Evolutionary conservation across 2,113 vertebrate species (phyloP).

Genomic region (Trachemys scripta): DNA sequence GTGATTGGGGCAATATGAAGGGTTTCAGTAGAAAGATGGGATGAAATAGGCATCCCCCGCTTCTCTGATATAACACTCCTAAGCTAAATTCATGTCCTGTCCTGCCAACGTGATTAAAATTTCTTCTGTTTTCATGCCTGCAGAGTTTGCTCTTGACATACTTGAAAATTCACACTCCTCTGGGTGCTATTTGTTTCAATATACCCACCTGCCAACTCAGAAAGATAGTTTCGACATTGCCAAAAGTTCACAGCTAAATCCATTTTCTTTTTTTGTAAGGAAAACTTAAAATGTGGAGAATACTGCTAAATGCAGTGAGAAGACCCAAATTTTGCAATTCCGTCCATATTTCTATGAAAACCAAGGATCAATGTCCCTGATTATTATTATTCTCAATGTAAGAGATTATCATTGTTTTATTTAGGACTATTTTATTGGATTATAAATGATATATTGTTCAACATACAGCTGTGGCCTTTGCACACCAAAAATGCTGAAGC

Average conservation of each 20-base stretch:
- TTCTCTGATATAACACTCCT: not conserved
- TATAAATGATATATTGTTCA: constrained; percentile 47
- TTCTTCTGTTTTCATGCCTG: not conserved
- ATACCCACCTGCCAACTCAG: not conserved
- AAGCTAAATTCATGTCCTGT: constrained; percentile 11
- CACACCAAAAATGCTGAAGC: constrained; percentile 38
- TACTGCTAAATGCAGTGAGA: not conserved
- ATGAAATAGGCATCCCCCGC: not conserved
- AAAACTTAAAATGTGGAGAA: constrained; percentile 26
- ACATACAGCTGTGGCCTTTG: constrained; percentile 59
- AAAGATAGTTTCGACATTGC: not conserved
- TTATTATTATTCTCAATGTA: constrained; percentile 63
- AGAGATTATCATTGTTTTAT: constrained; percentile 64
- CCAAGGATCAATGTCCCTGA: constrained; percentile 40
- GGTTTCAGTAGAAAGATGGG: not conserved
- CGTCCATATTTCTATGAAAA: not conserved
- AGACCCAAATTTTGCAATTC: not conserved
- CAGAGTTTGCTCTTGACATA: constrained; percentile 15
- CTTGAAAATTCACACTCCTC: not conserved
- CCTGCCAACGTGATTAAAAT: not conserved
- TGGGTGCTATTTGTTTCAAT: not conserved
- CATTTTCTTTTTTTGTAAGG: not conserved
- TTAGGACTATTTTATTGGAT: constrained; percentile 57
- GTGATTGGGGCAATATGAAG: not conserved
- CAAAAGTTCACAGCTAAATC: constrained; percentile 29